Percentiles rank a stretch among this genome's conserved stretches.
Conservation (phyloP, 2,113 vertebrate species). For the Struthidea cinerea region DNA sequence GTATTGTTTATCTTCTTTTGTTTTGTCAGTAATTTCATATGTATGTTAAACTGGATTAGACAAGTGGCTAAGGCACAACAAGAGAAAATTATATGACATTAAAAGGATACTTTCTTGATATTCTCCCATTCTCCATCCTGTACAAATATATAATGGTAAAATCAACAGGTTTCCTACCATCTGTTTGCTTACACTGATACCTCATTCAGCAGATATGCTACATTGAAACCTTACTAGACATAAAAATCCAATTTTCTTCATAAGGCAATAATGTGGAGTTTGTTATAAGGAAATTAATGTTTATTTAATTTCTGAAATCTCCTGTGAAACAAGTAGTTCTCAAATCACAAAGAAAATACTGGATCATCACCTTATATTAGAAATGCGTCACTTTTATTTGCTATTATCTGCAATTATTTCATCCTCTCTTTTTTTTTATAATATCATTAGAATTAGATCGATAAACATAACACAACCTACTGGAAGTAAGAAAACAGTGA, state of each 20-base stretch:
- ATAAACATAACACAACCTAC: conserved; percentile 23
- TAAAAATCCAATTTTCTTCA: conserved; percentile 50
- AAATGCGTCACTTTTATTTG: conserved; percentile 34
- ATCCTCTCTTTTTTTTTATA: background rate
- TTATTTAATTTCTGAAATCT: conserved; percentile 60
- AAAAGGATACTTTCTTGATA: background rate
- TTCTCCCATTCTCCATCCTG: background rate
- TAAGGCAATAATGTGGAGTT: conserved; percentile 55
- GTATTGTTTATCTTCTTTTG: background rate
- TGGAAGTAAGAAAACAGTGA: background rate
- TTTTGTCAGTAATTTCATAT: background rate
- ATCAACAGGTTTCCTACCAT: background rate
- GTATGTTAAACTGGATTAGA: background rate
- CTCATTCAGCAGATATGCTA: conserved; percentile 48
- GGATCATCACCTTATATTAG: conserved; percentile 12
- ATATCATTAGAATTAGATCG: conserved; percentile 8
- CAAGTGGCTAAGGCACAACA: background rate
- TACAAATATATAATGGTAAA: background rate
- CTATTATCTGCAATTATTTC: conserved; percentile 56
- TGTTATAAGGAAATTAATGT: conserved; percentile 63
- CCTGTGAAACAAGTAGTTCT: conserved; percentile 35
- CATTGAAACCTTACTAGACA: conserved; percentile 31
- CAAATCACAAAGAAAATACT: conserved; percentile 33
- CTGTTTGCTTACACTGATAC: conserved; percentile 56
- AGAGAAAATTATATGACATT: background rate